Percentiles rank a stretch among this genome's conserved stretches.
Conservation (phyloP, 2,888 invertebrate species). For the Adineta ricciae region DNA sequence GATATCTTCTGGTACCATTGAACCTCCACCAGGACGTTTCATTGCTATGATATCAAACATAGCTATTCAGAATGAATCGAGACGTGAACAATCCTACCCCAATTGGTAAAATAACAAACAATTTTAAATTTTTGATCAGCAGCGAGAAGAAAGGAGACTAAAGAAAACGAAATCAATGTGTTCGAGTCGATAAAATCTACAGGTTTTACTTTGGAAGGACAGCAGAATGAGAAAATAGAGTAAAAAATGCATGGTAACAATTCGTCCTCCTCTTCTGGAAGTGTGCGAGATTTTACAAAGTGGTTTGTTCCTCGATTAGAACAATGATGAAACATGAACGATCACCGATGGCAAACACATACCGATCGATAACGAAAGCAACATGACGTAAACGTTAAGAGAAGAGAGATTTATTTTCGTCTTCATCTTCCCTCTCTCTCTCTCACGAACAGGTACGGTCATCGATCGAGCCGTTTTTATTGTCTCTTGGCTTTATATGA, state of each 20-base stretch:
- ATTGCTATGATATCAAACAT: background rate
- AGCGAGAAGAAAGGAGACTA: background rate
- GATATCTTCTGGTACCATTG: constrained; percentile 33
- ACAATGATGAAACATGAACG: background rate
- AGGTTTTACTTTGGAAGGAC: background rate
- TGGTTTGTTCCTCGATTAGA: background rate
- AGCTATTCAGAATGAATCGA: background rate
- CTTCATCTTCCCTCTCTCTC: background rate
- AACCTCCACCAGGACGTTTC: constrained; percentile 29
- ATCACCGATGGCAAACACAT: background rate
- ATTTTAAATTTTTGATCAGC: constrained; percentile 26
- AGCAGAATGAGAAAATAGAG: background rate
- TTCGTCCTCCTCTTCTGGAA: background rate
- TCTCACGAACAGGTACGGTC: no score
- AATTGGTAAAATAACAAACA: constrained; percentile 33
- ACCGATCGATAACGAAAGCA: background rate
- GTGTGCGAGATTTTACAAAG: background rate
- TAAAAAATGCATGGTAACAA: background rate
- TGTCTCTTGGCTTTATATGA: background rate
- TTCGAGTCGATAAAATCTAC: no score
- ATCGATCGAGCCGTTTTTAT: background rate
- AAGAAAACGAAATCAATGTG: background rate
- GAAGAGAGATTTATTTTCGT: background rate
- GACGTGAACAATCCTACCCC: background rate
- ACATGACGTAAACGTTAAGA: background rate